Conservation (phyloP, 2,113 vertebrate genomes). For the Acanthisitta chloris region DNA sequence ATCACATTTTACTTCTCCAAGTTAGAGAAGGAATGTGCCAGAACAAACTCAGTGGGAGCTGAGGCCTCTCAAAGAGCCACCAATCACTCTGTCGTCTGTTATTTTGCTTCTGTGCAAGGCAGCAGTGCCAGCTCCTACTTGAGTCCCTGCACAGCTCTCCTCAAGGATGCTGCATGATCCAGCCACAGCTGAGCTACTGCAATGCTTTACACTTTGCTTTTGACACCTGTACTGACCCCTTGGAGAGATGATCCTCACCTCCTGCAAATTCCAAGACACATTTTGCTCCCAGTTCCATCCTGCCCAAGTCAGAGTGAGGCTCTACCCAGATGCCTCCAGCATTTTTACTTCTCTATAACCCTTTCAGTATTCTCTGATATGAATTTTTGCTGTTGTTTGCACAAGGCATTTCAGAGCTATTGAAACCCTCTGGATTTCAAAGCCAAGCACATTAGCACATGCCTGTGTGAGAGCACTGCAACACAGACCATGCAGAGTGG, state of each 20-base stretch:
- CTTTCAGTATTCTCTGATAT: neutral
- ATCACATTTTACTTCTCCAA: neutral
- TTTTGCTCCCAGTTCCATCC: neutral
- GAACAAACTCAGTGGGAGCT: neutral
- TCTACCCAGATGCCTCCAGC: neutral
- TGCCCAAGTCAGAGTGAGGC: neutral
- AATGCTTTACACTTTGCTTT: accelerated
- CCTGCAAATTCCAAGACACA: neutral
- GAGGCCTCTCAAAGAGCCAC: neutral
- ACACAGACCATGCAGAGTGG: neutral
- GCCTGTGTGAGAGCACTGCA: neutral
- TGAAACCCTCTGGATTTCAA: neutral
- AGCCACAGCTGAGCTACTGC: neutral
- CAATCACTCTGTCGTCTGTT: neutral
- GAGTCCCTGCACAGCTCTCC: neutral
- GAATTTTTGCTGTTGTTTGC: neutral
- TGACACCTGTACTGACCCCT: neutral
- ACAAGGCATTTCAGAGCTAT: neutral
- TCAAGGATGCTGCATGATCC: neutral
- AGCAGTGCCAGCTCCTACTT: neutral
- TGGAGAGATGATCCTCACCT: neutral
- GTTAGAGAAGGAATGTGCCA: neutral
- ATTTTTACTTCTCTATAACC: neutral
- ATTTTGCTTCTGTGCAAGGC: neutral
- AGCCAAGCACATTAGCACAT: neutral